A percentile compares a stretch with the other conserved stretches of the same genome.
Conservation (phyloP, 2,888 invertebrate species). For the Cephus pulcher region DNA sequence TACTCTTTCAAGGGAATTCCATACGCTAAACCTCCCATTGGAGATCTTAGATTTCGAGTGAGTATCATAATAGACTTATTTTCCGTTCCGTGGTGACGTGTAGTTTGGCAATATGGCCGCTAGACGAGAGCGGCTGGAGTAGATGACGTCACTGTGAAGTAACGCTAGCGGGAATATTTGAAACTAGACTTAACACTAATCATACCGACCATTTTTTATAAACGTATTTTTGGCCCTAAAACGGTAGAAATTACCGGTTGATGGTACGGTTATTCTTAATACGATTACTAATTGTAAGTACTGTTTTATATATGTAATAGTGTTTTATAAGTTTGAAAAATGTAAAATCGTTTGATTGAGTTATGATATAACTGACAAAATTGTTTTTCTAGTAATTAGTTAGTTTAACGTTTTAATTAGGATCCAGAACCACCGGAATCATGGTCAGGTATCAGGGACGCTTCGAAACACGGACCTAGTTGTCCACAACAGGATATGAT, state of each 20-base stretch:
- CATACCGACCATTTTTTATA: too few species aligned
- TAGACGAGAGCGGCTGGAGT: not conserved
- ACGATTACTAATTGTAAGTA: not conserved
- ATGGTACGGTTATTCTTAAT: not conserved
- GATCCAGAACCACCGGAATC: conserved; percentile 45
- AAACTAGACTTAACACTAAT: not conserved
- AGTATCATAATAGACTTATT: conserved; percentile 12
- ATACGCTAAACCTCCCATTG: conserved; percentile 48
- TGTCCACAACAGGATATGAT: conserved; percentile 35
- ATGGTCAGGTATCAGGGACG: conserved; percentile 48
- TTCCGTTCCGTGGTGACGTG: not conserved
- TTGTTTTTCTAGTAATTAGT: too few species aligned
- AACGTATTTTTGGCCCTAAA: too few species aligned
- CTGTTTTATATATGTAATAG: not conserved
- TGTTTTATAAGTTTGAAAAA: not conserved
- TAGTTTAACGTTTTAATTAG: conserved; percentile 28
- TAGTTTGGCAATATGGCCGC: not conserved
- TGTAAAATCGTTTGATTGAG: too few species aligned
- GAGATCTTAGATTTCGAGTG: conserved; percentile 47
- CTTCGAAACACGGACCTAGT: conserved; percentile 36
- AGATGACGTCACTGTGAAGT: not conserved
- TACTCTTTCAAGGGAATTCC: conserved; percentile 50
- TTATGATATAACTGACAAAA: too few species aligned
- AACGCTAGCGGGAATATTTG: not conserved
- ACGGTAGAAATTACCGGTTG: too few species aligned